These are phyloP conservation scores for Fragum fragum DNA, from an alignment of 2,888 invertebrate genomes.

Conservation along the genomic window DNA sequence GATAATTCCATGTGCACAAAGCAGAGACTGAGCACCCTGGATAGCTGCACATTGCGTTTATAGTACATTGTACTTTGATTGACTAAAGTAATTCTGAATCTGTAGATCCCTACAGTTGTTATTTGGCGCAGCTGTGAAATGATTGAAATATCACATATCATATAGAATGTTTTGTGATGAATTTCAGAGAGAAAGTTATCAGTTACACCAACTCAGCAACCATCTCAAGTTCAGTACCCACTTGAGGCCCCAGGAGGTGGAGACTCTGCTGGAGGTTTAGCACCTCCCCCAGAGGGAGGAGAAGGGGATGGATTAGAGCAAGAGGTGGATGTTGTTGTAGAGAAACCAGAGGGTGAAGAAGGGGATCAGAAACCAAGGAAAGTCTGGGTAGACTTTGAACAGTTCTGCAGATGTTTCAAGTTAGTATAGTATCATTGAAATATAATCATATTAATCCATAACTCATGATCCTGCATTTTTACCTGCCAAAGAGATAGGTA, in stretches of 20 bases:
- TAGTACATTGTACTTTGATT: too few species aligned
- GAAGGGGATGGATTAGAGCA: slow-evolving; percentile 66
- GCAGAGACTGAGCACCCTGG: too few species aligned
- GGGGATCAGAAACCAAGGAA: slow-evolving; percentile 74
- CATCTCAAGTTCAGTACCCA: slow-evolving; percentile 30
- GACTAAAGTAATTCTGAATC: too few species aligned
- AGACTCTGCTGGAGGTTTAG: slow-evolving; percentile 68
- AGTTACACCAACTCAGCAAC: slow-evolving; percentile 11
- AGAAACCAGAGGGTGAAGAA: slow-evolving; percentile 58
- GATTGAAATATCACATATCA: too few species aligned
- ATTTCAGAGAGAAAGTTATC: slow-evolving; percentile 30
- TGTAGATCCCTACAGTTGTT: too few species aligned
- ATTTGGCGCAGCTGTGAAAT: too few species aligned
- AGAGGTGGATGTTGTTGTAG: slow-evolving; percentile 63
- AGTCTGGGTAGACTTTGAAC: slow-evolving; percentile 86
- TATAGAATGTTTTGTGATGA: not conserved
- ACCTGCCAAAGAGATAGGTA: too few species aligned
- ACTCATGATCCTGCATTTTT: too few species aligned
- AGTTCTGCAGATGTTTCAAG: slow-evolving; percentile 86
- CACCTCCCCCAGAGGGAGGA: slow-evolving; percentile 66
- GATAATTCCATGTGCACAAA: too few species aligned
- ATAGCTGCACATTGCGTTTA: too few species aligned
- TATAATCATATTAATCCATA: too few species aligned
- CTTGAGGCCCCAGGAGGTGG: slow-evolving; percentile 51
- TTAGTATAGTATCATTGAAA: too few species aligned